Conservation (phyloP, 53 echinoderm and acorn worm genomes). For the Astropecten irregularis region DNA sequence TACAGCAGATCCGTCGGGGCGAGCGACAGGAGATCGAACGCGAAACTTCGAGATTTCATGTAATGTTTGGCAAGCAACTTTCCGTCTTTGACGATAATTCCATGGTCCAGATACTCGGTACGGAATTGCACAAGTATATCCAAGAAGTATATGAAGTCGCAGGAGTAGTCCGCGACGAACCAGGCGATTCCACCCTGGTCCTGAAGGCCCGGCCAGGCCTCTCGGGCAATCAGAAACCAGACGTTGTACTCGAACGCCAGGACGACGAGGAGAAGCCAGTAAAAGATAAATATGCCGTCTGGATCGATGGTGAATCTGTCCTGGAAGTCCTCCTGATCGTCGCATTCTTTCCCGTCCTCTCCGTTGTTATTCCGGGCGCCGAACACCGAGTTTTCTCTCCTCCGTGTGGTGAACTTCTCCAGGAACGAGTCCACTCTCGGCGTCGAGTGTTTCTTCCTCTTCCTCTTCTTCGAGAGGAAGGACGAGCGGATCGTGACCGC, state of each 20-base stretch:
- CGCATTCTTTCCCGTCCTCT: slow-evolving; percentile 7
- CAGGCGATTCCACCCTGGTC: slow-evolving; percentile 47
- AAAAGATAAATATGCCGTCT: slow-evolving; percentile 76
- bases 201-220: slow-evolving; percentile 92
- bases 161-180: slow-evolving; percentile 89
- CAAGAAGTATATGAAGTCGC: slow-evolving; percentile 77
- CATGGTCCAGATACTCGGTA: slow-evolving; percentile 82
- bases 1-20: slow-evolving; percentile 85
- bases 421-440: slow-evolving; percentile 82
- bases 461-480: slow-evolving; percentile 47
- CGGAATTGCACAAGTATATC: slow-evolving; percentile 86
- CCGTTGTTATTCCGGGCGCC: not conserved
- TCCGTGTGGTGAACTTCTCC: slow-evolving; percentile 82
- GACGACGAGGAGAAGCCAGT: slow-evolving; percentile 78
- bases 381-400: slow-evolving; percentile 44
- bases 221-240: slow-evolving; percentile 87
- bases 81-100: slow-evolving; percentile 69
- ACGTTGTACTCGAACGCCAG: slow-evolving; percentile 81
- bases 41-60: slow-evolving; percentile 54
- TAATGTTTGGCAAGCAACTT: slow-evolving; percentile 70
- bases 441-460: slow-evolving; percentile 52
- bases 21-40: slow-evolving; percentile 69
- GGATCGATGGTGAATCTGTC: slow-evolving; percentile 60
- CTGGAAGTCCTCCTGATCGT: slow-evolving; percentile 25
- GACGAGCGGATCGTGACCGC: slow-evolving; percentile 50